phyloP scores from a whole-genome alignment of 1,140 invertebrate species.

The Drosophila bipectinata region DNA sequence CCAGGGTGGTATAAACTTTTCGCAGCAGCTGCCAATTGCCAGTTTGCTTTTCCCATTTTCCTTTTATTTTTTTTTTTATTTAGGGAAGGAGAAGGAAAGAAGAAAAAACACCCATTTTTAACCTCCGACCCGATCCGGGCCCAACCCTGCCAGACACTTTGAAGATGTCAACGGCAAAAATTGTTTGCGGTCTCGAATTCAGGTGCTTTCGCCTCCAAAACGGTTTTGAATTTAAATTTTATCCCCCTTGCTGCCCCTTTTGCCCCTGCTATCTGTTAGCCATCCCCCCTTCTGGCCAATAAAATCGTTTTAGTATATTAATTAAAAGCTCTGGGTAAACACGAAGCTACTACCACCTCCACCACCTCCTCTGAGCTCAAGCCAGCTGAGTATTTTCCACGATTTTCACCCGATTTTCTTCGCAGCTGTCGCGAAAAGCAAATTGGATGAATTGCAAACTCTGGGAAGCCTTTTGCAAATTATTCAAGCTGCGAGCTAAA shows the following conservation, averaged over 20 bases:
- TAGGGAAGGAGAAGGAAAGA: background rate
- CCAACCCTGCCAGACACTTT: constrained; percentile 52
- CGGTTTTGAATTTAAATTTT: constrained; percentile 63
- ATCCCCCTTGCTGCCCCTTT: background rate
- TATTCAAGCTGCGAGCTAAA: constrained; percentile 25
- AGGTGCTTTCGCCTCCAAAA: constrained; percentile 23
- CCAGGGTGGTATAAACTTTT: constrained; percentile 19
- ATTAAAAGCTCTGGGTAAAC: constrained; percentile 76
- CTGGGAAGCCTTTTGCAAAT: constrained; percentile 25
- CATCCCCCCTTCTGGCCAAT: constrained; percentile 38
- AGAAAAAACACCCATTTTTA: background rate
- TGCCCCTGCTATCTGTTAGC: background rate
- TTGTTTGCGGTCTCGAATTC: constrained; percentile 61
- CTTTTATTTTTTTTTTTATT: constrained; percentile 13
- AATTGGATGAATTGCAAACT: constrained; percentile 29
- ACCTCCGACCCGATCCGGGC: background rate
- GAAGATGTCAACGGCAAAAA: constrained; percentile 60
- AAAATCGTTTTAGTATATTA: constrained; percentile 81
- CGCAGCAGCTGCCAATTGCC: constrained; percentile 52
- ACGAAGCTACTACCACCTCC: constrained; percentile 7
- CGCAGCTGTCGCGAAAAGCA: constrained; percentile 30
- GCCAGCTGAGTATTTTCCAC: background rate
- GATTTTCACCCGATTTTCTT: constrained; percentile 8
- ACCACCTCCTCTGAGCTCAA: background rate
- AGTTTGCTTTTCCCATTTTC: constrained; percentile 25